Evolutionary conservation across 1,140 invertebrate genomes (phyloP), one percentile per base, ranked within the genome.

Genomic region (Meloidogyne exigua): DNA sequence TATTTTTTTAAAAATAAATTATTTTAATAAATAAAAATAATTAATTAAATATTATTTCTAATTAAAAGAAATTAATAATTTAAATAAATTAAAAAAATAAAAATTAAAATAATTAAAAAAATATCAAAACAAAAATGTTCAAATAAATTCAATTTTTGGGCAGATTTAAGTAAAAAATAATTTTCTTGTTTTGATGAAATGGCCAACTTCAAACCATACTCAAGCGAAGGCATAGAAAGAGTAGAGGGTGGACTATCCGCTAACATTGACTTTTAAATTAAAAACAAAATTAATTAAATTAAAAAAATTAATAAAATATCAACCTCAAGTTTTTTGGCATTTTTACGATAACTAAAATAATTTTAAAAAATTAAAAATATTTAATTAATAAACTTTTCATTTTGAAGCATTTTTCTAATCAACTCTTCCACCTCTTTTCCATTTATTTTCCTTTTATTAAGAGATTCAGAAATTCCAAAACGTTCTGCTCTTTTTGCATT

Each of bases 401-500:
- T 73, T 18, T 76, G 70, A 32, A 85, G 73, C 23, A 85, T 76
- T 23, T 76, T 76, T n/a, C 26, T 23, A 39, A 85, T 70, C 23
- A 82, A 82, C n/a, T 79, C 74, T 23, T 68, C 76, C 44, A 85
- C 78, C 12, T 63, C 76, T 39, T 85, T 74, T 18, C 57, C 36
- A 25, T 75, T 83, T 10, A 85, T 68, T 32, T 72, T 72, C 18
- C 81, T 71, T 76, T 84, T 84, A 67, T 84, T 78, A 21, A 84
- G 28, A 15, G 68, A 49, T 44, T 63, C 64, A 13, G 75, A 71
- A 57, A 79, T 82, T 18, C 87, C 86, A 75, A 84, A 87, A 28
- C 83, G 62, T 73, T 79, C 71, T 15, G 87, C 85, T 42, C 87
- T 57, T 68, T 84, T 79, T 12, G 85, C 80, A 78, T 88, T 88